A percentile compares a stretch with the other conserved stretches of the same genome.
Conservation (phyloP, 2,888 invertebrate species). For the Actias luna region DNA sequence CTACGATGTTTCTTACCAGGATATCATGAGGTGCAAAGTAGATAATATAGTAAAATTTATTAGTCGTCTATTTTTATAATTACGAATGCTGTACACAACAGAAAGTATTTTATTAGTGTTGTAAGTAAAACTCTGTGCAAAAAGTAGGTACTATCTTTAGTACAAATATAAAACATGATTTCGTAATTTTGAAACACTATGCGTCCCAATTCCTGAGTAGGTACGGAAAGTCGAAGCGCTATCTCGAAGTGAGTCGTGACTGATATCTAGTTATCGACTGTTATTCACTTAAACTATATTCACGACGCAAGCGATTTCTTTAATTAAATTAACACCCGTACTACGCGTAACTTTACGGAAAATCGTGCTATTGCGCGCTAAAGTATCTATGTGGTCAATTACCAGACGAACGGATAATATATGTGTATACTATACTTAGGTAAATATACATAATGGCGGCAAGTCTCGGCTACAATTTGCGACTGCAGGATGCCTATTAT, state of each 20-base stretch:
- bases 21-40: not conserved
- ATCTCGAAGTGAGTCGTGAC: slow-evolving; percentile 32
- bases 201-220: slow-evolving; percentile 5
- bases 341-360: slow-evolving; percentile 24
- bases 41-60: not conserved
- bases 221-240: not conserved
- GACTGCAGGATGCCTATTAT: too few relatives aligned
- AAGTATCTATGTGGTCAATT: not conserved
- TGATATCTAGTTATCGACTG: slow-evolving; percentile 33
- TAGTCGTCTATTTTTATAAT: not conserved
- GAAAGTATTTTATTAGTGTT: not conserved
- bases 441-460: too few relatives aligned
- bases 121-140: too few relatives aligned
- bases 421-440: not conserved
- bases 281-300: slow-evolving; percentile 37
- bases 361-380: slow-evolving; percentile 4
- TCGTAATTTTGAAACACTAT: slow-evolving; percentile 3
- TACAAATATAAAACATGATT: not conserved
- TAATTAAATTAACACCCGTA: slow-evolving; percentile 44
- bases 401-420: not conserved
- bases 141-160: too few relatives aligned
- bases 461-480: too few relatives aligned
- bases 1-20: not conserved
- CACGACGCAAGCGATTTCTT: slow-evolving; percentile 33
- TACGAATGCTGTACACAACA: not conserved